Percentiles rank a stretch among this genome's conserved stretches.
Conservation (phyloP, 2,797 vertebrate species). For the Lepidocolaptes lacrymiger region DNA sequence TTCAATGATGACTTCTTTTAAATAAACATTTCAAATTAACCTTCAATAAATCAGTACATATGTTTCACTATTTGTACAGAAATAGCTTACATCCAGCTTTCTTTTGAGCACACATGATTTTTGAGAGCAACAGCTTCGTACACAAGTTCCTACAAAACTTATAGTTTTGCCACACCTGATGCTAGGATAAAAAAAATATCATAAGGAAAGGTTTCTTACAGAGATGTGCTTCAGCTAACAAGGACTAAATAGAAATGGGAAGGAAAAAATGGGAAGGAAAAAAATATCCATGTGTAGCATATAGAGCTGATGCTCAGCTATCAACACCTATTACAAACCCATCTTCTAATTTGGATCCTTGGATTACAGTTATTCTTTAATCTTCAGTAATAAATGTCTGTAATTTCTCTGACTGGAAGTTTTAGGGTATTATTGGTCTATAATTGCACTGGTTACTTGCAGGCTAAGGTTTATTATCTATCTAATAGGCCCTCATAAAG, state of each 20-base stretch:
- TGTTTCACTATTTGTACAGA: background rate
- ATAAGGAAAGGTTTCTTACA: background rate
- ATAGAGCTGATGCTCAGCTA: background rate
- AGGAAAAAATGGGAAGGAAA: background rate
- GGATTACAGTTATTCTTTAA: background rate
- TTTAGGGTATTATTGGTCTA: background rate
- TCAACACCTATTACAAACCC: background rate
- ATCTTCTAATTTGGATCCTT: background rate
- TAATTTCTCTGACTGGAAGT: background rate
- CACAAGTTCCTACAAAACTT: background rate
- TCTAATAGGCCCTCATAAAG: background rate
- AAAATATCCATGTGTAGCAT: background rate
- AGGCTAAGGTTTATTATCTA: constrained; percentile 1
- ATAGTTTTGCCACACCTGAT: background rate
- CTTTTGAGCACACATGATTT: background rate
- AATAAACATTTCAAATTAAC: background rate
- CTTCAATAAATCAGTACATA: background rate
- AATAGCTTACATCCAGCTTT: background rate
- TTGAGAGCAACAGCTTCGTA: background rate
- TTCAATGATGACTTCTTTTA: background rate
- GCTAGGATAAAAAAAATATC: background rate
- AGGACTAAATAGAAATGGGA: background rate
- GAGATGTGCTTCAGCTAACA: background rate
- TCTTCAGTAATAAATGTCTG: background rate
- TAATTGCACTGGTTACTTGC: background rate